phyloP scores from a whole-genome alignment of 2,888 invertebrate species.

The Salticus scenicus region DNA sequence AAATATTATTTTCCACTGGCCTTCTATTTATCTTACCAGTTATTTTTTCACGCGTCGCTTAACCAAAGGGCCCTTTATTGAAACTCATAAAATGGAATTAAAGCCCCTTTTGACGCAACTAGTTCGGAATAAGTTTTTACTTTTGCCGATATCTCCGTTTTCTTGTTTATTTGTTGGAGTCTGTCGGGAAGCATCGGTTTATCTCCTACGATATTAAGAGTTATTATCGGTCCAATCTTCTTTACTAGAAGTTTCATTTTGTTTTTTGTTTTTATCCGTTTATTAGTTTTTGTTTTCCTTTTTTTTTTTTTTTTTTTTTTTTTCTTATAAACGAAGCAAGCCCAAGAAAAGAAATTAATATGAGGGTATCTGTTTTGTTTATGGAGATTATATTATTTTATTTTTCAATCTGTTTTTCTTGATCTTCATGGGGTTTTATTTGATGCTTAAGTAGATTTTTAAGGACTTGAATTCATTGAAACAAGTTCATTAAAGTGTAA shows the following conservation, averaged over 20 bases:
- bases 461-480: background rate
- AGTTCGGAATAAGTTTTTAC: slow-evolving; percentile 21
- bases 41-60: slow-evolving; percentile 60
- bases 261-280: background rate
- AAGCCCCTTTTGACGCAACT: slow-evolving; percentile 59
- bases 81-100: slow-evolving; percentile 66
- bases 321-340: background rate
- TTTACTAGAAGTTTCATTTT: background rate
- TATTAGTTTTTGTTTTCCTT: background rate
- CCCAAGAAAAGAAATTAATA: background rate
- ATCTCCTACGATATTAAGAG: background rate
- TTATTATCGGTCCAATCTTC: slow-evolving; percentile 2
- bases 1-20: background rate
- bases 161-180: background rate
- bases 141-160: background rate
- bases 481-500: background rate
- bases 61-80: slow-evolving; percentile 60
- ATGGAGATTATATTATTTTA: background rate
- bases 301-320: background rate
- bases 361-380: background rate
- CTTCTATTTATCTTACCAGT: slow-evolving; percentile 55
- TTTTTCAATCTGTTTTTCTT: background rate
- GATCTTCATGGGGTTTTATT: background rate
- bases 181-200: background rate
- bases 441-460: background rate